These are phyloP conservation scores for Eilema caniola DNA, from an alignment of 2,888 invertebrate species.

Conservation along the genomic window DNA sequence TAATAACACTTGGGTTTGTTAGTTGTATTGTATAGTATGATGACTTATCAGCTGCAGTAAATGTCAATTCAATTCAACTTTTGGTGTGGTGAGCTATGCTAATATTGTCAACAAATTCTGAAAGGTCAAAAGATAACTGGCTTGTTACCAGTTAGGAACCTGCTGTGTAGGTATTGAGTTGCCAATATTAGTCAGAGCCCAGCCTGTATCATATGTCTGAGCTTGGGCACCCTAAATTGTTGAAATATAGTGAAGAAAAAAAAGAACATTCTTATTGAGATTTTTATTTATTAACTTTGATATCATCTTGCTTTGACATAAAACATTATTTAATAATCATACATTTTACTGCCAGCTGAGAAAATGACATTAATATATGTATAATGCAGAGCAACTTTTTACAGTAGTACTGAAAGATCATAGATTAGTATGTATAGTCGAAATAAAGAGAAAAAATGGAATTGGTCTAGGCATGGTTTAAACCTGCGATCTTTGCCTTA, in stretches of 20 bases:
- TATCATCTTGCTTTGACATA: conserved; percentile 28
- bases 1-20: conserved; percentile 16
- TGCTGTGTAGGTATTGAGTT: no score
- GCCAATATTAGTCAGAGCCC: neutral
- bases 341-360: conserved; percentile 17
- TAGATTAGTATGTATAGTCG: no score
- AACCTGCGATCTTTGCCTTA: no score
- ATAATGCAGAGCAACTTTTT: neutral
- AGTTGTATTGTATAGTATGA: neutral
- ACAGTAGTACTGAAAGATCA: neutral
- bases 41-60: neutral
- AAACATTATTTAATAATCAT: conserved; percentile 19
- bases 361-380: neutral
- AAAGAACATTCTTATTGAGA: conserved; percentile 2
- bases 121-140: neutral
- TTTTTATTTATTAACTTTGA: conserved; percentile 43
- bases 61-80: neutral
- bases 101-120: no score
- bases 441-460: no score
- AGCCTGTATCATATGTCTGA: neutral
- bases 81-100: no score
- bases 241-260: neutral
- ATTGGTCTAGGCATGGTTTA: no score
- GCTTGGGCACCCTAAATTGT: neutral
- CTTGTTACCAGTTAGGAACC: neutral